Evolutionary conservation across 2,888 invertebrate genomes (phyloP), one percentile per base, ranked within the genome.

Genomic region (Himalopsyche tibetana): DNA sequence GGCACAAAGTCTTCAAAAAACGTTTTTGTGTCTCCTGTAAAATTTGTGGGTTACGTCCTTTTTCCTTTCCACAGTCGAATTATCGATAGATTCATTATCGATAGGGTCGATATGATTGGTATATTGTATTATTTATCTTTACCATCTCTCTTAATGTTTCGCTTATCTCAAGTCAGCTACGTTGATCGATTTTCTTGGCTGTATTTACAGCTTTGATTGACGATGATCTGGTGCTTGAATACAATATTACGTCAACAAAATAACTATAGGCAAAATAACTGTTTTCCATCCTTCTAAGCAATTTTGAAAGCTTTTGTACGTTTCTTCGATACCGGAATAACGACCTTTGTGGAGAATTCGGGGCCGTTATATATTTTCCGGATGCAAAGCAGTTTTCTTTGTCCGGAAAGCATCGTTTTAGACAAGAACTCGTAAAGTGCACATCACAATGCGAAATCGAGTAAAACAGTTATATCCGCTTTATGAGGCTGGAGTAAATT

Each of bases 381-480:
- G 74, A 74, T 74, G 74, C 74, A 74, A 74, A 74, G 74, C 74
- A 74, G 74, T 74, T 74, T 74, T 74, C 74, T 74, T 74, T 74
- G 74, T 74, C 74, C 74, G 74, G 74, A 74, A 74, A 74, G 74
- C 74, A 74, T 74, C 74, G 74, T 38, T 74, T 74, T 74, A 74
- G 74, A 74, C 74, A 74, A 74, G 74, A 19, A 74, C 74, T 74
- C 74, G 74, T 74, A 74, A 74, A 74, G 74, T 74, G 74, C 74
- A 74, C 74, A 74, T 74, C 84, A 36, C 84, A 42, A 51, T 82
- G 40, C 80, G 55, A 40, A 55, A 19, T 80, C 74, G 84, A 84
- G 19, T 63, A 19, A 55, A 84, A 56, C 84, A 69, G 81, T 84
- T 81, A 81, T 81, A 81, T 63, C 84, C 84, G 81, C 55, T 69